Conservation (phyloP, 2,113 vertebrate species). For the Rhodinocichla rosea region DNA sequence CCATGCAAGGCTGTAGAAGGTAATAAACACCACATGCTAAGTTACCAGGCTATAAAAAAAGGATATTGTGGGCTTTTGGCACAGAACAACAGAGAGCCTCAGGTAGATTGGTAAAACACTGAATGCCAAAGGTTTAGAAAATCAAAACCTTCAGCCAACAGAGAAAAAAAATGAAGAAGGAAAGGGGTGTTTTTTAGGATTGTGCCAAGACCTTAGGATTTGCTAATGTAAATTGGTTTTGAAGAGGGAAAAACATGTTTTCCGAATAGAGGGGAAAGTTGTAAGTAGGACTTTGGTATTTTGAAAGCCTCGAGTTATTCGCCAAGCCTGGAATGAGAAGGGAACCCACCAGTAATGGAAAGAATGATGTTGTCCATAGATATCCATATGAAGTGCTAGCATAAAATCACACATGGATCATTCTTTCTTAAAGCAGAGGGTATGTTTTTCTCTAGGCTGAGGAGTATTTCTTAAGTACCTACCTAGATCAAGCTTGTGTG, state of each 20-base stretch:
- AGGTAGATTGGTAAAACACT: neutral
- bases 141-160: neutral
- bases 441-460: neutral
- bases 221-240: neutral
- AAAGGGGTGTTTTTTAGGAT: neutral
- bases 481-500: neutral
- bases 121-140: neutral
- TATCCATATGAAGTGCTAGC: neutral
- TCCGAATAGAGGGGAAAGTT: neutral
- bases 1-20: neutral
- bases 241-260: neutral
- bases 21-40: neutral
- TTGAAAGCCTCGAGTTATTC: neutral
- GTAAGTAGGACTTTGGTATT: neutral
- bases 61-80: neutral
- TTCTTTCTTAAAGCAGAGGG: neutral
- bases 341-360: neutral
- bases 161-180: neutral
- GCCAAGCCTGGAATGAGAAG: neutral
- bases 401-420: neutral
- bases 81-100: neutral
- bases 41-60: neutral
- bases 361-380: neutral
- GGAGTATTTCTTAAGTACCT: neutral
- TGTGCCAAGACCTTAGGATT: neutral